phyloP scores from a whole-genome alignment of 2,113 vertebrate genomes.

The Psettodes erumei region DNA sequence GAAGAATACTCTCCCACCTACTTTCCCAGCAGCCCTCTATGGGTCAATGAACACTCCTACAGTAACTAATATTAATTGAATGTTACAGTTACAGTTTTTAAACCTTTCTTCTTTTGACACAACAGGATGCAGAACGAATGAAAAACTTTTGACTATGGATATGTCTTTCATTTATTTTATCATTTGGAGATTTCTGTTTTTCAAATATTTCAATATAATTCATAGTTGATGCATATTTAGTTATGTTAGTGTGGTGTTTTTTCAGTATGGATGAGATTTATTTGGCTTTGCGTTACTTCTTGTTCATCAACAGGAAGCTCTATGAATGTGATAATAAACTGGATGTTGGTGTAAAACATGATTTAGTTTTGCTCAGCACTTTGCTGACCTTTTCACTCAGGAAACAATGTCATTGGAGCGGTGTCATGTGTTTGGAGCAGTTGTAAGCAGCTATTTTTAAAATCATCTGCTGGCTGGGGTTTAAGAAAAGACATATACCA shows the following conservation, averaged over 20 bases:
- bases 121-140: no score
- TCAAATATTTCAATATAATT: not conserved
- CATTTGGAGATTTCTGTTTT: not conserved
- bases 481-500: not conserved
- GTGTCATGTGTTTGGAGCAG: not conserved
- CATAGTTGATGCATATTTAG: not conserved
- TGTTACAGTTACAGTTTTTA: not conserved
- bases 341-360: not conserved
- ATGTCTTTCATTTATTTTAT: not conserved
- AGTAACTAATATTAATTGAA: conserved; percentile 1
- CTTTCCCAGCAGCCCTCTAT: not conserved
- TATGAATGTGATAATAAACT: not conserved
- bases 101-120: not conserved
- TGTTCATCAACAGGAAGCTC: not conserved
- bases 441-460: not conserved
- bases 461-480: not conserved
- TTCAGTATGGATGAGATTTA: no score
- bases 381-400: not conserved
- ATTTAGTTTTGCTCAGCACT: not conserved
- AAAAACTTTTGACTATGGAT: not conserved
- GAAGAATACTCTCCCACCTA: conserved; percentile 1
- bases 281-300: no score
- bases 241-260: not conserved
- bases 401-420: not conserved
- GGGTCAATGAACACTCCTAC: not conserved